phyloP scores from a whole-genome alignment of 2,888 invertebrate species.

The Ophioninae sp. region DNA sequence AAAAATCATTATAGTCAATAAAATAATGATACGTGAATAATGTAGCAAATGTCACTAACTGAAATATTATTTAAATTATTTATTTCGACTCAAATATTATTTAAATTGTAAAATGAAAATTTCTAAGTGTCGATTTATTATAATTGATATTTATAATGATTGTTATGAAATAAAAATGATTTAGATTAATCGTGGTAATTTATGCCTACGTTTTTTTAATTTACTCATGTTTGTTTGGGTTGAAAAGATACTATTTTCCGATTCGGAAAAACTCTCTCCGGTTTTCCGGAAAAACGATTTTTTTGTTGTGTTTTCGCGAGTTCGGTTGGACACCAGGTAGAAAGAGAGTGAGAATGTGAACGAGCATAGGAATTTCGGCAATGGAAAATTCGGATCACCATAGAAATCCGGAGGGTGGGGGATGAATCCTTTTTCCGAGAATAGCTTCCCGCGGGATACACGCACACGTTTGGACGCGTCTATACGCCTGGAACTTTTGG shows the following conservation, averaged over 20 bases:
- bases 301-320: conserved; percentile 14
- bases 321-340: conserved; percentile 9
- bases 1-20: too few species aligned
- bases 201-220: too few species aligned
- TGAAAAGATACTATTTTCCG: neutral
- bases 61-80: too few species aligned
- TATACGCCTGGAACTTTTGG: conserved; percentile 3
- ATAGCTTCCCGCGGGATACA: conserved; percentile 52
- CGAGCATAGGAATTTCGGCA: conserved; percentile 7
- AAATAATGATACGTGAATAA: too few species aligned
- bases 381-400: conserved; percentile 52
- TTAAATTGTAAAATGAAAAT: too few species aligned
- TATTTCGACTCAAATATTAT: too few species aligned
- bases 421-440: conserved; percentile 69
- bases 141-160: too few species aligned
- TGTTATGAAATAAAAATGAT: too few species aligned
- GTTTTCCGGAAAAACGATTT: conserved; percentile 12
- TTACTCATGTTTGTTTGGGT: too few species aligned
- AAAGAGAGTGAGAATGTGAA: conserved; percentile 32
- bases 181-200: too few species aligned
- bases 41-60: too few species aligned
- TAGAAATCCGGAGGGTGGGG: conserved; percentile 24
- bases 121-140: too few species aligned
- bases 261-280: neutral
- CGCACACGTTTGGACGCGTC: neutral